Percentiles rank a stretch among this genome's conserved stretches.
Conservation (phyloP, 1,140 invertebrate species). For the Aleiodes sp. region DNA sequence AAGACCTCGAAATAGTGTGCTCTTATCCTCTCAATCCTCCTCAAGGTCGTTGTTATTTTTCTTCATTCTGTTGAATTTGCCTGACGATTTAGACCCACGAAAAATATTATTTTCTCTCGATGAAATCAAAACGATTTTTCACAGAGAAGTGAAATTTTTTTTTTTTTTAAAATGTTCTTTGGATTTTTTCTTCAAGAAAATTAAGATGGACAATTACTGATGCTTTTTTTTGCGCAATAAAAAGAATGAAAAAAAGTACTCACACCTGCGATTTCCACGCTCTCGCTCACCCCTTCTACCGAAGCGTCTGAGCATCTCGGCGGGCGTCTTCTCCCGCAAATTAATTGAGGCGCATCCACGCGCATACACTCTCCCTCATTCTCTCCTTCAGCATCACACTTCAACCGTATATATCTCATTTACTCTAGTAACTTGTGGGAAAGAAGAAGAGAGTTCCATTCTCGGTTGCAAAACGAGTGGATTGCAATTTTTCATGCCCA, state of each 20-base stretch:
- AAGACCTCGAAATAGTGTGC: not conserved
- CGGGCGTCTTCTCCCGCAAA: conserved; percentile 42
- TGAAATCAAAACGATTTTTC: no score
- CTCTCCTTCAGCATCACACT: not conserved
- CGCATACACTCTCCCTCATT: conserved; percentile 23
- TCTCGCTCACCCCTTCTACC: conserved; percentile 27
- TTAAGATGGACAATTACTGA: conserved; percentile 24
- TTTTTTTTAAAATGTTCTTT: no score
- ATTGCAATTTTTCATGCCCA: conserved; percentile 16
- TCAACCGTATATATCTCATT: conserved; percentile 21
- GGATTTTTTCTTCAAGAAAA: no score
- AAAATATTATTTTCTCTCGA: not conserved
- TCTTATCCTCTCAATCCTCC: conserved; percentile 9
- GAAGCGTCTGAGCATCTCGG: conserved; percentile 38
- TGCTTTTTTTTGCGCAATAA: not conserved
- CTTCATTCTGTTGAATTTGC: not conserved
- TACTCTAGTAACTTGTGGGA: conserved; percentile 8
- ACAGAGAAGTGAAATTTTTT: no score
- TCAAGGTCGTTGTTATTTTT: not conserved
- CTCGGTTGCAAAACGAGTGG: not conserved
- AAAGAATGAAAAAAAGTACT: not conserved
- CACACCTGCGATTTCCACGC: conserved; percentile 1
- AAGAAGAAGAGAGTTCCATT: not conserved
- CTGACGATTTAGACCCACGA: not conserved
- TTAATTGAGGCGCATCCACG: conserved; percentile 52